phyloP scores from a whole-genome alignment of 2,888 invertebrate species.

The Odontothrips loti region DNA sequence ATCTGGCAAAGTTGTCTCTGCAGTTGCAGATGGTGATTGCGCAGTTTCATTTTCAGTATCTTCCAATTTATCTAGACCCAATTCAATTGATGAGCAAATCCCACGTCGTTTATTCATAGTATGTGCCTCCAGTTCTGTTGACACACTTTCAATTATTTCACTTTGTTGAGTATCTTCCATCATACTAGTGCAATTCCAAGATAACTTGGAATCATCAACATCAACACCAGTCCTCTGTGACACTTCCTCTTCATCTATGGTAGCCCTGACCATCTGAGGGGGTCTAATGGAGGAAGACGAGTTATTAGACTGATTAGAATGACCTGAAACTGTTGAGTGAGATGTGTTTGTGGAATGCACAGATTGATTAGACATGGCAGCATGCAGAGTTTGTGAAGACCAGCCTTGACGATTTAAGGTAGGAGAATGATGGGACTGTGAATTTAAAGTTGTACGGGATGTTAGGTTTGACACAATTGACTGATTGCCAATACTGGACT shows the following conservation, averaged over 20 bases:
- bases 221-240: constrained; percentile 33
- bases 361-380: background rate
- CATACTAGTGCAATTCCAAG: constrained; percentile 24
- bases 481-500: background rate
- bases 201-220: constrained; percentile 31
- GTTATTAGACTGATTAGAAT: background rate
- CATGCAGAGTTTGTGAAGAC: background rate
- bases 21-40: background rate
- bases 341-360: background rate
- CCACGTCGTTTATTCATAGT: constrained; percentile 50
- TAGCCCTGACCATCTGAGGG: background rate
- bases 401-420: background rate
- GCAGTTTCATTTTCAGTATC: background rate
- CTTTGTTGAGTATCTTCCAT: constrained; percentile 27
- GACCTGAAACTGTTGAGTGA: background rate
- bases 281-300: background rate
- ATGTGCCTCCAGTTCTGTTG: background rate
- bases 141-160: background rate
- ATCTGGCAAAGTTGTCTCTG: background rate
- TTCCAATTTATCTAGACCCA: constrained; percentile 44
- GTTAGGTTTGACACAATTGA: background rate
- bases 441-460: background rate
- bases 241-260: constrained; percentile 27
- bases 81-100: constrained; percentile 52
- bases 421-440: background rate